Conservation (phyloP, 1,140 invertebrate genomes). For the Sinella curviseta region DNA sequence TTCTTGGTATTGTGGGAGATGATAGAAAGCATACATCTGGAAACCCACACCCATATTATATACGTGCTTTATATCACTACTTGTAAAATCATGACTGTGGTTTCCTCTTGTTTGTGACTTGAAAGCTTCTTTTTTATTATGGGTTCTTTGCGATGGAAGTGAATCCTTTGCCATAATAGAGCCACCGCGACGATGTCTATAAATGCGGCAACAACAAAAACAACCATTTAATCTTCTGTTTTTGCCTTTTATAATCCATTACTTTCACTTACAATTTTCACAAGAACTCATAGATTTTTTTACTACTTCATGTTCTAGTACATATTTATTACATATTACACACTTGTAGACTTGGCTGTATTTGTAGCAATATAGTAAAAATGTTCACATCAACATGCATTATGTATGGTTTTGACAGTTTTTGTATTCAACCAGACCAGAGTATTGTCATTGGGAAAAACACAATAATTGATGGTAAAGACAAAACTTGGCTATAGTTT, state of each 20-base stretch:
- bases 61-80: not conserved
- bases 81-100: slow-evolving; percentile 9
- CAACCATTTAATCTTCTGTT: not conserved
- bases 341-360: too few relatives aligned
- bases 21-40: too few relatives aligned
- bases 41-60: too few relatives aligned
- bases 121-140: not conserved
- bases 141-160: too few relatives aligned
- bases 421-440: too few relatives aligned
- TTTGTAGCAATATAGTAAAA: too few relatives aligned
- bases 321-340: too few relatives aligned
- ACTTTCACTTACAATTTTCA: slow-evolving; percentile 22
- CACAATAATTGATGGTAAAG: not conserved
- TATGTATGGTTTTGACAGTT: not conserved
- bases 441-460: too few relatives aligned
- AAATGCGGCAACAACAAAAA: slow-evolving; percentile 5
- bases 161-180: too few relatives aligned
- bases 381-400: too few relatives aligned
- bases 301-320: too few relatives aligned
- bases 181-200: not conserved
- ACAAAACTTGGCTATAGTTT: not conserved
- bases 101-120: slow-evolving; percentile 9
- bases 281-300: not conserved
- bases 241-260: slow-evolving; percentile 7
- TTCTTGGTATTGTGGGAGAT: not conserved